Evolutionary conservation across 2,113 vertebrate species (phyloP).

Genomic region (Corythornis vintsioides): DNA sequence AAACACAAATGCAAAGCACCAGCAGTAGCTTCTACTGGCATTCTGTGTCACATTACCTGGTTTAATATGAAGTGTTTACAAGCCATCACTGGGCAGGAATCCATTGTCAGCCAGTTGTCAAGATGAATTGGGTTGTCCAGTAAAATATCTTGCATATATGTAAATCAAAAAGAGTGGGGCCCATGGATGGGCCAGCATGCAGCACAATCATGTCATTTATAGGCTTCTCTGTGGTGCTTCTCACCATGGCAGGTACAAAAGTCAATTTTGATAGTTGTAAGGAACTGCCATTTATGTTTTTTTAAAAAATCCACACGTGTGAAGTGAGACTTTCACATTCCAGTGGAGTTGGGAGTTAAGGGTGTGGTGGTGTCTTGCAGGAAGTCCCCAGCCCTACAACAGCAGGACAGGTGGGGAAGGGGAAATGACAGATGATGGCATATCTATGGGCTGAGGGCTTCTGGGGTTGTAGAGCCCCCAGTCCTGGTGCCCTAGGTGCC

Average conservation of each 20-base stretch:
- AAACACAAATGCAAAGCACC: background rate
- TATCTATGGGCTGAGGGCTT: background rate
- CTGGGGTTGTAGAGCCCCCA: background rate
- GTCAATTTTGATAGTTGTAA: background rate
- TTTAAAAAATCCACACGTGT: background rate
- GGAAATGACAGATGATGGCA: fast-evolving
- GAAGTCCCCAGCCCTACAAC: background rate
- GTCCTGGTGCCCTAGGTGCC: background rate
- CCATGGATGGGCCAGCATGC: constrained; percentile 2
- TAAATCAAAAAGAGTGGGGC: constrained; percentile 24
- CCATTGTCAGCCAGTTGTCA: background rate
- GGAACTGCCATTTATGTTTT: background rate
- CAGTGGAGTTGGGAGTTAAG: background rate
- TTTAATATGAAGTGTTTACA: background rate
- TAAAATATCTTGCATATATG: constrained; percentile 13
- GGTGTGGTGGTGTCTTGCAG: background rate
- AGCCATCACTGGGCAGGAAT: background rate
- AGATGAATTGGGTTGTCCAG: constrained; percentile 18
- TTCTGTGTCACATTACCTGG: background rate
- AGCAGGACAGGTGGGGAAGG: background rate
- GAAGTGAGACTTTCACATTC: fast-evolving
- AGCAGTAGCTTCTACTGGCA: background rate
- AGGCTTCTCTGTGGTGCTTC: constrained; percentile 1
- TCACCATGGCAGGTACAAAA: constrained; percentile 33
- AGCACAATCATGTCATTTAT: constrained; percentile 26